These are phyloP conservation scores for Platygyra sinensis DNA, from an alignment of 64 coral and sea anemone species.

Conservation along the genomic window DNA sequence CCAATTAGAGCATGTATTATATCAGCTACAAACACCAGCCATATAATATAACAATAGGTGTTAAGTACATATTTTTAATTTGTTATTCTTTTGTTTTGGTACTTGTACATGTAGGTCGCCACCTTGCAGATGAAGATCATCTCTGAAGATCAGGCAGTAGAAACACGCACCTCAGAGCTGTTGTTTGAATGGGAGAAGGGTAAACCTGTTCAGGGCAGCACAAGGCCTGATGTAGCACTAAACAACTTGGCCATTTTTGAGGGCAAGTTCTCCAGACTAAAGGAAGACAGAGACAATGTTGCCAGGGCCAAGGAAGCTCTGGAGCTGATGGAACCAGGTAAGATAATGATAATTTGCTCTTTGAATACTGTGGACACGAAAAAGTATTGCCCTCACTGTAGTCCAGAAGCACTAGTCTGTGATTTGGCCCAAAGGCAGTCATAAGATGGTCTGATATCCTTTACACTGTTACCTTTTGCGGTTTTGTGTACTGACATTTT, in stretches of 20 bases:
- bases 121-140: slow-evolving; percentile 99
- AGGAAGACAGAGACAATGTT: slow-evolving; percentile 99
- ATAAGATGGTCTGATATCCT: no score
- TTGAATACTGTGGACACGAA: background rate
- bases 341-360: no score
- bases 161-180: slow-evolving; percentile 91
- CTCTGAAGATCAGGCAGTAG: slow-evolving; percentile 95
- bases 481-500: background rate
- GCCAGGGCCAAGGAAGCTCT: slow-evolving; percentile 98
- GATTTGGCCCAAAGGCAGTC: no score
- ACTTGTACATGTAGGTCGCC: slow-evolving; percentile 75
- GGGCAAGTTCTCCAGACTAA: slow-evolving; percentile 91
- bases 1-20: no score
- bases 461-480: no score
- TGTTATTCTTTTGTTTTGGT: background rate
- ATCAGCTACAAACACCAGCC: no score
- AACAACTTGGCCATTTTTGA: slow-evolving; percentile 92
- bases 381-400: no score
- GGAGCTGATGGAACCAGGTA: slow-evolving; percentile 98
- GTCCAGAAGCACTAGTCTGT: no score
- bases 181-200: slow-evolving; percentile 97
- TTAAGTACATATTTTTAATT: background rate
- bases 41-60: no score
- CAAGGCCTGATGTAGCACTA: slow-evolving; percentile 85
- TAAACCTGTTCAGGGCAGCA: slow-evolving; percentile 87